phyloP scores from a whole-genome alignment of 2,888 invertebrate species.

The Arrhopalites spinosus region DNA sequence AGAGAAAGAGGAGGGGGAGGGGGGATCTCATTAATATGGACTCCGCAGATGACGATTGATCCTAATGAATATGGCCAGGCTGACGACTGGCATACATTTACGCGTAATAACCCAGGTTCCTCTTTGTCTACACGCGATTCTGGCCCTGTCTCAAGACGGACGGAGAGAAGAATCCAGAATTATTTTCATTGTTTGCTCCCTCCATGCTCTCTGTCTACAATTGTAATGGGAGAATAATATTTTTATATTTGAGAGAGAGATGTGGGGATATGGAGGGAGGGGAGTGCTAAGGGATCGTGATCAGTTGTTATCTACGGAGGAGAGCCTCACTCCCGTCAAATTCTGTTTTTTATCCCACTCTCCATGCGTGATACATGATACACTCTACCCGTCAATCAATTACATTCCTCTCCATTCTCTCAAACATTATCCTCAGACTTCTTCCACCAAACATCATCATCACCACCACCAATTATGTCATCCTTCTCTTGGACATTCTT shows the following conservation, averaged over 20 bases:
- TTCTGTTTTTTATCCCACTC: conserved; percentile 5
- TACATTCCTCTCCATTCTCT: conserved; percentile 40
- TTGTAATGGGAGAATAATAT: no score
- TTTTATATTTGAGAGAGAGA: no score
- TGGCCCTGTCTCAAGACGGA: no score
- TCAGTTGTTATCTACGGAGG: neutral
- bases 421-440: conserved; percentile 38
- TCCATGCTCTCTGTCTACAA: no score
- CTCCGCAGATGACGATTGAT: conserved; percentile 52
- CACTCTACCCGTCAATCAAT: conserved; percentile 41
- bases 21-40: conserved; percentile 48
- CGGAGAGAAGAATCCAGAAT: no score
- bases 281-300: conserved; percentile 25
- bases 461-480: conserved; percentile 23
- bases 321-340: conserved; percentile 12
- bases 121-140: conserved; percentile 51
- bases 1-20: neutral
- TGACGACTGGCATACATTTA: conserved; percentile 46
- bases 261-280: conserved; percentile 3
- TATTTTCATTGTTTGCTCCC: no score
- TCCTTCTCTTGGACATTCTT: conserved; percentile 15
- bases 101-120: conserved; percentile 50
- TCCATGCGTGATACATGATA: conserved; percentile 33
- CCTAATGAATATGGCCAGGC: conserved; percentile 47
- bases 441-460: conserved; percentile 37